Percentiles rank a stretch among this genome's conserved stretches.
phyloP scores from a whole-genome alignment of 1,140 invertebrate species.

The Diploscapter pachys region DNA sequence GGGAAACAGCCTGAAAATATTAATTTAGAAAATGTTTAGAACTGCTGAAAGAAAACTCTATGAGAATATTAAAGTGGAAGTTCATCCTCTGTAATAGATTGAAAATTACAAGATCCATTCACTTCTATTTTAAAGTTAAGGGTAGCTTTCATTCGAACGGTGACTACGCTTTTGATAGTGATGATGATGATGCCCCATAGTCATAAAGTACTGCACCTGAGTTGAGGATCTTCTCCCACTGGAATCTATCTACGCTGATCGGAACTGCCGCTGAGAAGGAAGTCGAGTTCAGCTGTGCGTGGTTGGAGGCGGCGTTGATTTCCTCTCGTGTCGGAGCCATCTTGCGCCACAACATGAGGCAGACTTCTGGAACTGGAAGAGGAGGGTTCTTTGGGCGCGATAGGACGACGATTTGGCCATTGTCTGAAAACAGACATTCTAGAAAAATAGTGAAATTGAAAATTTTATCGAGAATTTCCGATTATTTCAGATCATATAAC shows the following conservation, averaged over 20 bases:
- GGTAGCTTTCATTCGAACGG: no score
- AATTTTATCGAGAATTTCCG: no score
- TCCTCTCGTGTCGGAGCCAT: conserved; percentile 23
- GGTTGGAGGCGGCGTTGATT: background rate
- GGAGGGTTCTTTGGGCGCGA: conserved; percentile 35
- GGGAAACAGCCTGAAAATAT: conserved; percentile 20
- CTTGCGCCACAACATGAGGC: conserved; percentile 30
- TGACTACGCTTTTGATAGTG: no score
- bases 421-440: no score
- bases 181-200: no score
- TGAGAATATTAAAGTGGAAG: no score
- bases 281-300: conserved; percentile 28
- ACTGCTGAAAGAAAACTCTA: no score
- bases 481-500: no score
- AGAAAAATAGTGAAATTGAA: no score
- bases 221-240: conserved; percentile 31
- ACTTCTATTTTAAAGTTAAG: no score
- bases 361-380: conserved; percentile 29
- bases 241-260: conserved; percentile 24
- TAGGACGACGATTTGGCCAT: conserved; percentile 14
- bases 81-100: no score
- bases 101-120: no score
- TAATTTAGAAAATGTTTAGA: background rate
- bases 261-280: conserved; percentile 36
- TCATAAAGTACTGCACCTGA: background rate